Evolutionary conservation across 2,888 invertebrate genomes (phyloP), one percentile per base, ranked within the genome.

Genomic region (Erannis defoliaria): DNA sequence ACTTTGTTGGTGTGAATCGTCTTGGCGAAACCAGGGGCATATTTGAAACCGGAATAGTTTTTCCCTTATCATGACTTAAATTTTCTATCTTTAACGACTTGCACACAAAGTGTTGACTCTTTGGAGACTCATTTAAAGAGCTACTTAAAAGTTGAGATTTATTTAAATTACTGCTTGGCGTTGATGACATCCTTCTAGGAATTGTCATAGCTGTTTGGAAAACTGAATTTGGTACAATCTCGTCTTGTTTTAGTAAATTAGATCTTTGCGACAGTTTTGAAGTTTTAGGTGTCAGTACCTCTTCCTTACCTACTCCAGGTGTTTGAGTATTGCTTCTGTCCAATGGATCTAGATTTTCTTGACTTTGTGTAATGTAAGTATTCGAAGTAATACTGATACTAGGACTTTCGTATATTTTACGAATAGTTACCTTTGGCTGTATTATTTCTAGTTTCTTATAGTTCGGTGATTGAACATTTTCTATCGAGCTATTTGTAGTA

Each of bases 321-420:
- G 26, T 38, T 26, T 31, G 31, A 23, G 33, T 5, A 0, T 12
- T n/a, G 18, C 18, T 51, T 14, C 19, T 42, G n/a, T 49, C 56
- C 19, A 31, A 18, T 16, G 1, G 21, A 42, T 62, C 53, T 18
- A 57, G 45, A 57, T 64, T 62, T 56, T 71, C 71, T 56, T 67
- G 64, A 26, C 67, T 68, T 29, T 68, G 59, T 23, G 71, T 67
- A 10, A 68, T 64, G 21, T 64, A 68, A 6, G 67, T 68, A 26
- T 63, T 71, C 1, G 68, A 59, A 40, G 68, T 71, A 14, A 68
- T 68, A 56, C 65, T 62, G 40, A 67, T 68, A 14, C 61, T 66
- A 1, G 68, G 71, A 29, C 67, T 71, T 66, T 71, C 71, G 55
- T 68, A 71, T 12, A 71, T 59, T 66, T 71, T 68, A 8, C 64